Conservation (phyloP, 2,113 vertebrate species). For the Tychaedon coryphoeus region DNA sequence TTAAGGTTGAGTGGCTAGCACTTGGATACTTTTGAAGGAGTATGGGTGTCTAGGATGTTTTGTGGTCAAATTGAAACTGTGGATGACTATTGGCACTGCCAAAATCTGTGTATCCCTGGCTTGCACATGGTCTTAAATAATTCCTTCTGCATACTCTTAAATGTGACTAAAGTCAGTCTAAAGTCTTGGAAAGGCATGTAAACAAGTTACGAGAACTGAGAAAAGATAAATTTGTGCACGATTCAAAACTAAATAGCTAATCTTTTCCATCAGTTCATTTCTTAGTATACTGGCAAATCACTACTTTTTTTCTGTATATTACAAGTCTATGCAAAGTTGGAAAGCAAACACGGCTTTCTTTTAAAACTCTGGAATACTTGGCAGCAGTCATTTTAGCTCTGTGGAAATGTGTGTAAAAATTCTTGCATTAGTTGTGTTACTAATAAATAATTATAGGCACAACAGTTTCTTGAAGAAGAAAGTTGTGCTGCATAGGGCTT, state of each 20-base stretch:
- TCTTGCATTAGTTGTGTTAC: background rate
- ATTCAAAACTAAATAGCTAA: background rate
- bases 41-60: background rate
- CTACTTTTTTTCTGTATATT: background rate
- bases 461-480: slow-evolving; percentile 1
- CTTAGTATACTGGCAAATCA: background rate
- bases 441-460: background rate
- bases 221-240: background rate
- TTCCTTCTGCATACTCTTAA: background rate
- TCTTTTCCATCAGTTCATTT: background rate
- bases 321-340: background rate
- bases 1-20: background rate
- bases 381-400: background rate
- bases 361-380: slow-evolving; percentile 7
- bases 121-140: background rate
- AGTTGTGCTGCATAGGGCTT: background rate
- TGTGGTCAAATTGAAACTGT: background rate
- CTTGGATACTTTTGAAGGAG: background rate
- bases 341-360: background rate
- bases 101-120: background rate
- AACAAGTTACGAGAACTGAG: background rate
- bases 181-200: background rate
- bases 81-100: background rate
- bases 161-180: background rate
- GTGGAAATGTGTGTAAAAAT: background rate